Evolutionary conservation across 2,113 vertebrate genomes (phyloP), one percentile per base, ranked within the genome.

Genomic region (Rhegmatorhina hoffmannsi): DNA sequence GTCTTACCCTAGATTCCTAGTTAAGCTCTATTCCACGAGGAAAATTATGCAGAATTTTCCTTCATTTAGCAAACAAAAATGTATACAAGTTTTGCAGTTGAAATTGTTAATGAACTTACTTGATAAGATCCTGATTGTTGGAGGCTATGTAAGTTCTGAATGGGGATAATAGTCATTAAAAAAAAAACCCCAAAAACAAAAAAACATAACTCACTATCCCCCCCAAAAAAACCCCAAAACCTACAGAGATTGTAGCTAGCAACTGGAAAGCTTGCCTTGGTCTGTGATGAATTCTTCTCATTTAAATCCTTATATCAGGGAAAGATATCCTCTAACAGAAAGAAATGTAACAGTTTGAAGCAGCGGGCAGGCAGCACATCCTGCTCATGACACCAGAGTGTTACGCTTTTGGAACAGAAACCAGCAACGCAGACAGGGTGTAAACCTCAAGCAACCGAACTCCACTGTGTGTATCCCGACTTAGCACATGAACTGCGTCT

Each of bases 201-300:
- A 43, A 43, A 43, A 43, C 40, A 43, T 43, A 43, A 43, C 40
- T 43, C 38, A 8, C 38, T 11, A 36, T 10, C 33, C 33, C 9
- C 13, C 6, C 7, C 3, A 29, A 1, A 8, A 9, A 12, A 24
- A 2, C 6, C 5, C 7, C 18, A 17, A 12, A 43, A 43, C 40
- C 26, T 73, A 34, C 13, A 52, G 12, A 18, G 13, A 49, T 5
- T 3, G 7, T 29, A 40, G 29, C 21, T 63, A 58, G 63, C 28
- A 78, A 50, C 9, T 58, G 21, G 50, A 49, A 88, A 64, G 38
- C 6, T 52, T 50, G 24, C 7, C 12, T 5, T 20, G 13, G 14
- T 44, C 23, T 11, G 5, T 50, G 47, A 44, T n/a, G 23, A 25
- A 40, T 40, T 90, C 33, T 73, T 76, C 18, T 56, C 62, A 63